Evolutionary conservation across 2,797 vertebrate genomes (phyloP), one percentile per base, ranked within the genome.

Genomic region (Sebastes oblongus): DNA sequence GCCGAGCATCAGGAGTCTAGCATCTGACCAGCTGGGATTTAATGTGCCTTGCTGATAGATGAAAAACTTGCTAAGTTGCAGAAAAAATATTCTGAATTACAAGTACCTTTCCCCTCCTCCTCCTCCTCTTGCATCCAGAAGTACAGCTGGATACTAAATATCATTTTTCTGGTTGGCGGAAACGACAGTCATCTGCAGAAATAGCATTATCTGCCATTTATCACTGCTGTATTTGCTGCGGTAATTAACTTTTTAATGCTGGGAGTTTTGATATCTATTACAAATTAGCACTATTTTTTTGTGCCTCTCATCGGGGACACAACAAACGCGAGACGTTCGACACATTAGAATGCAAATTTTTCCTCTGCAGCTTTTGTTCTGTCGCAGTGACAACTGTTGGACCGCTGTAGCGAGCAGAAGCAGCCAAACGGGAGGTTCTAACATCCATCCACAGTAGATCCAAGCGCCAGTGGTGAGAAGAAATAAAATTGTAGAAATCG

Each of bases 51-150:
- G 81, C 89, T 87, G 86, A 90, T 88, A 88, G 89, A 93, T 92
- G 91, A 92, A 91, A 91, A 95, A 92, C 83, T 91, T 92, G 90
- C 93, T 87, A 93, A 93, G 86, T 94, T 94, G 91, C 92, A 91
- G 80, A 93, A 89, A 82, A 88, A 83, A 92, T 76, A 89, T 76
- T 91, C 83, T 54, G 88, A 93, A 92, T 93, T 89, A 88, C 81
- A 92, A 90, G 89, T 84, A 88, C 76, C 77, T 46, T 69, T 52
- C 62, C 36, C 58, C 30, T 25, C n/a, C 60, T 30, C 68, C 61
- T 22, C 74, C 39, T 34, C 55, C 69, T 52, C 66, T 25, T 74
- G 80, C 87, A 84, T 81, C 78, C 86, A 89, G 73, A 83, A 83
- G 75, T 93, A 86, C 91, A 92, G 89, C 91, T 91, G 89, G 92